Percentiles rank a stretch among this genome's conserved stretches.
Conservation (phyloP, 1,140 invertebrate genomes). For the Bombus waltoni region DNA sequence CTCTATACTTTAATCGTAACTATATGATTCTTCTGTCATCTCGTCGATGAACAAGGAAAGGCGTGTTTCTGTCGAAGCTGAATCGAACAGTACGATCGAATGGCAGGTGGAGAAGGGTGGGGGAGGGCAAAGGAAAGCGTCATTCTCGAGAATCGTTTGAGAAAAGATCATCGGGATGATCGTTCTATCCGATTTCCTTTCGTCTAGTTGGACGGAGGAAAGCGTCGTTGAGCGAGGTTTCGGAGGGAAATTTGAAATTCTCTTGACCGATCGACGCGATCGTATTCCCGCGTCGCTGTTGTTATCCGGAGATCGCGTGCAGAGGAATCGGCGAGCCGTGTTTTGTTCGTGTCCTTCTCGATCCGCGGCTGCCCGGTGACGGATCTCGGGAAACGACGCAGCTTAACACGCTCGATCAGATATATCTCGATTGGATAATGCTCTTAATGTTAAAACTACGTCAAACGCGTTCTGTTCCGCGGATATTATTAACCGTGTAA, state of each 20-base stretch:
- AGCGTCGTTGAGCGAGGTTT: no score
- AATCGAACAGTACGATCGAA: no score
- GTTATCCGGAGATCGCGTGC: conserved; percentile 16
- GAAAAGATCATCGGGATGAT: no score
- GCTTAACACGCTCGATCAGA: conserved; percentile 31
- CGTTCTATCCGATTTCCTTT: background rate
- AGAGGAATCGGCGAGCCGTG: background rate
- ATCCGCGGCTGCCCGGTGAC: background rate
- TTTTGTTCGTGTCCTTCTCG: background rate
- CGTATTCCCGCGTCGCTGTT: no score
- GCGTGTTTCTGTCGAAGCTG: background rate
- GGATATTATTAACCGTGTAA: conserved; percentile 52
- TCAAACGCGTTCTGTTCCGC: conserved; percentile 37
- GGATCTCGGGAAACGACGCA: conserved; percentile 2
- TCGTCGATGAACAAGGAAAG: background rate
- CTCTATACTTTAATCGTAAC: background rate
- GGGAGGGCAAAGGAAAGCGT: background rate
- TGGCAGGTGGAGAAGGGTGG: no score
- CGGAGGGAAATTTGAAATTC: background rate
- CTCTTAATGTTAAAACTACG: conserved; percentile 49
- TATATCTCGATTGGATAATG: conserved; percentile 43
- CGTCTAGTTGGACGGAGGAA: background rate
- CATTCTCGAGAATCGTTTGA: background rate
- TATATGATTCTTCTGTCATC: background rate
- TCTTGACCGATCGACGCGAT: background rate